Base-by-base conservation (phyloP, 1,140 invertebrate genomes). In the Ips typographus region DNA sequence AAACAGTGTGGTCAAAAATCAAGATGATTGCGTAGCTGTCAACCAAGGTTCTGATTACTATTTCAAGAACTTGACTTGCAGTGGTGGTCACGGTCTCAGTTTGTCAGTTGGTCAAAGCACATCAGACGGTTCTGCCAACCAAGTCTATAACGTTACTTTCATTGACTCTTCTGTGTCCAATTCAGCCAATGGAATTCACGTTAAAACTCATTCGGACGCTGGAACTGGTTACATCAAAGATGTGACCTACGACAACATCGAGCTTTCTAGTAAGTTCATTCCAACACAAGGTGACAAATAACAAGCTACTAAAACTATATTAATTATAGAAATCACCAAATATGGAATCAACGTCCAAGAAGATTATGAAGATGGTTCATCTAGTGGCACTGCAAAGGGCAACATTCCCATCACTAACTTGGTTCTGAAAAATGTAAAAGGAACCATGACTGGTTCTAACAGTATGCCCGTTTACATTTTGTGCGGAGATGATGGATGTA, bases 391-490 rank as follows among this genome's bases (percentile, higher is more conserved):
- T 8, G 44, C 71, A 7, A 51, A 53, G 22, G 63, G 67, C 6
- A 72, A 72, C 40, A 72, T 72, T 40, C 71, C 71, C 7, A 72
- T 72, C 40, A 69, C 62, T 7, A 62, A 66, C n/a, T 62, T 72
- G 7, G 52, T 5, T 3, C 7, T 68, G 8, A 69, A 44, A 0
- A 2, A 2, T 37, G 43, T 72, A 7, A 55, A 4, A 39, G 71
- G 71, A 55, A 40, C 6, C 1, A 72, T 72, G 71, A 69, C 47
- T 55, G 66, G 66, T 6, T 61, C 61, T 2, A 70, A 39, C 6
- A 60, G 61, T 39, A 69, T 65, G 67, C 42, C 66, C 1, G 66
- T 72, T 4, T 69, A 72, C 40, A 70, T 72, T 40, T 44, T 72
- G 37, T 72, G 71, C 41, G 71, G 51, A 40, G 41, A 22, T 22